phyloP scores from a whole-genome alignment of 2,888 invertebrate species.

The Timema cristinae region DNA sequence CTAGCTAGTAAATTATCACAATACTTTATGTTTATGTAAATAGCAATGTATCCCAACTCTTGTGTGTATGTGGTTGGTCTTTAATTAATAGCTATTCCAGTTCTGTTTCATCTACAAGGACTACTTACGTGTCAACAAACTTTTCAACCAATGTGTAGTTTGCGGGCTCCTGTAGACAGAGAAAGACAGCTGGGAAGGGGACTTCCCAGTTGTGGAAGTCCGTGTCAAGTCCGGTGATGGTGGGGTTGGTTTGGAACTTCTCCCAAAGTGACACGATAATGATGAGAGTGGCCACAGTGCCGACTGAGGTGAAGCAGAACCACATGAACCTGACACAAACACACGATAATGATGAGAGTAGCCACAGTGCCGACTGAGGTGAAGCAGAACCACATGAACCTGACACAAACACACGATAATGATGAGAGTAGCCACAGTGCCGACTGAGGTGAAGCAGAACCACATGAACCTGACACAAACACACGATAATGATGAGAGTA shows the following conservation, averaged over 20 bases:
- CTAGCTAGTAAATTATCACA: too few species aligned
- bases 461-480: too few species aligned
- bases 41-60: not conserved
- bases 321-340: slow-evolving; percentile 63
- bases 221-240: slow-evolving; percentile 70
- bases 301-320: slow-evolving; percentile 66
- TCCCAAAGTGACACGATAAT: slow-evolving; percentile 76
- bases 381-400: too few species aligned
- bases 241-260: slow-evolving; percentile 76
- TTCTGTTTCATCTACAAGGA: not conserved
- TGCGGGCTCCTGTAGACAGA: slow-evolving; percentile 58
- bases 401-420: too few species aligned
- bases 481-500: too few species aligned
- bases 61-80: too few species aligned
- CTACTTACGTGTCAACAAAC: slow-evolving; percentile 20
- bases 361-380: too few species aligned
- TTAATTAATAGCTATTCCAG: too few species aligned
- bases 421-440: too few species aligned
- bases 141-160: slow-evolving; percentile 49
- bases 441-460: too few species aligned
- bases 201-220: slow-evolving; percentile 79
- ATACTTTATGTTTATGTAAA: too few species aligned
- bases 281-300: slow-evolving; percentile 68
- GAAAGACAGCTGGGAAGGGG: slow-evolving; percentile 67
- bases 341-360: not conserved